Conservation (phyloP, 2,113 vertebrate species). For the Etheostoma spectabile region DNA sequence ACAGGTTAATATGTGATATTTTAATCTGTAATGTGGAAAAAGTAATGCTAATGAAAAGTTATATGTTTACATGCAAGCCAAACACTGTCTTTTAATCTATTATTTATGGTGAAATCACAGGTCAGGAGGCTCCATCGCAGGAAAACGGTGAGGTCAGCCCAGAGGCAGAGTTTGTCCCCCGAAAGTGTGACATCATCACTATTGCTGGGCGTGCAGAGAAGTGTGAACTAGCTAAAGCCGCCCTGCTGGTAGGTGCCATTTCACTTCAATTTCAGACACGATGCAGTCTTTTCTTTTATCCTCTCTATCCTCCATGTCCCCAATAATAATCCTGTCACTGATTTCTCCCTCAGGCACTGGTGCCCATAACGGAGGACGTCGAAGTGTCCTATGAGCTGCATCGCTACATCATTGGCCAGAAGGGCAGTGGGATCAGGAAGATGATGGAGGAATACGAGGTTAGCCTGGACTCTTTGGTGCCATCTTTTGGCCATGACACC, state of each 20-base stretch:
- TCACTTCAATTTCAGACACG: neutral
- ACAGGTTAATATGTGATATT: neutral
- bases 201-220: constrained; percentile 85
- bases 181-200: constrained; percentile 86
- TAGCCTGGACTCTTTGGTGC: neutral
- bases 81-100: neutral
- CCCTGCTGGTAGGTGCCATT: constrained; percentile 80
- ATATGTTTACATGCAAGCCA: neutral
- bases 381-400: constrained; percentile 87
- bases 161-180: constrained; percentile 78
- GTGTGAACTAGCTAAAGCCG: constrained; percentile 83
- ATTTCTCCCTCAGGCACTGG: constrained; percentile 79
- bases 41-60: neutral
- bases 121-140: constrained; percentile 78
- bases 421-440: constrained; percentile 88
- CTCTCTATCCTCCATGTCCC: neutral
- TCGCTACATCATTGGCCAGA: constrained; percentile 89
- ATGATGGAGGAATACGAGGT: constrained; percentile 92
- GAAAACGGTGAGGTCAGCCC: constrained; percentile 83
- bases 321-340: neutral
- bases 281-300: no score
- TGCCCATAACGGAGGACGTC: constrained; percentile 86
- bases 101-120: constrained; percentile 52
- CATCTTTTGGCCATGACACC: constrained; percentile 11
- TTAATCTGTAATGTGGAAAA: neutral